A percentile compares a stretch with the other conserved stretches of the same genome.
Evolutionary conservation across 2,113 vertebrate species (phyloP).

Genomic region (Motacilla alba): DNA sequence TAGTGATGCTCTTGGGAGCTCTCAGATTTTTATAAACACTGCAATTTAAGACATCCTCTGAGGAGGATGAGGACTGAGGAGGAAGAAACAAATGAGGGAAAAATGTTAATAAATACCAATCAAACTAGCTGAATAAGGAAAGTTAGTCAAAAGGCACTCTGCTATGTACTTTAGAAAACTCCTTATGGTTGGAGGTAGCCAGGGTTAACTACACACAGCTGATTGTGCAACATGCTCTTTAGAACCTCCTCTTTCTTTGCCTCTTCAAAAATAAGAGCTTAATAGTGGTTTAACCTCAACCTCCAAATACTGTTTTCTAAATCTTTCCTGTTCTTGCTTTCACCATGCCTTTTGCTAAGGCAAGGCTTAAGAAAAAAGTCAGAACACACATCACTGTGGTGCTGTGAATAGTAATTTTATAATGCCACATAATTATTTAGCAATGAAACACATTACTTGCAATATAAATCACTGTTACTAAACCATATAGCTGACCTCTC

Average conservation of each 20-base stretch:
- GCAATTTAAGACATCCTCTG: neutral
- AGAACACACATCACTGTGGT: neutral
- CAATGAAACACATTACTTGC: neutral
- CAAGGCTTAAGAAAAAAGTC: neutral
- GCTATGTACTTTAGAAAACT: neutral
- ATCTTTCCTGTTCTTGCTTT: neutral
- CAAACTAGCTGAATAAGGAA: neutral
- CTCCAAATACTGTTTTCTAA: neutral
- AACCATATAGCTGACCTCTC: neutral
- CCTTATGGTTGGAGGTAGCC: neutral
- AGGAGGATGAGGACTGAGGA: neutral
- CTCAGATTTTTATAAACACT: neutral
- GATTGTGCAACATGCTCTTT: neutral
- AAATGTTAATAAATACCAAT: neutral
- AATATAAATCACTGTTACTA: neutral
- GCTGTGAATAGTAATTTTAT: neutral
- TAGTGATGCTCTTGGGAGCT: neutral
- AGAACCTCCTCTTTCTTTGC: neutral
- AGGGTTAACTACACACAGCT: neutral
- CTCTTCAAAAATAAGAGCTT: neutral
- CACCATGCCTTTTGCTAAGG: neutral
- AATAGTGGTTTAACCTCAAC: neutral
- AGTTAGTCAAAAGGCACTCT: neutral
- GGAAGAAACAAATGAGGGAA: neutral
- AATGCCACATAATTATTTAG: neutral